These are phyloP conservation scores for Cheilosia impressa DNA, from an alignment of 2,888 invertebrate species.

Conservation along the genomic window DNA sequence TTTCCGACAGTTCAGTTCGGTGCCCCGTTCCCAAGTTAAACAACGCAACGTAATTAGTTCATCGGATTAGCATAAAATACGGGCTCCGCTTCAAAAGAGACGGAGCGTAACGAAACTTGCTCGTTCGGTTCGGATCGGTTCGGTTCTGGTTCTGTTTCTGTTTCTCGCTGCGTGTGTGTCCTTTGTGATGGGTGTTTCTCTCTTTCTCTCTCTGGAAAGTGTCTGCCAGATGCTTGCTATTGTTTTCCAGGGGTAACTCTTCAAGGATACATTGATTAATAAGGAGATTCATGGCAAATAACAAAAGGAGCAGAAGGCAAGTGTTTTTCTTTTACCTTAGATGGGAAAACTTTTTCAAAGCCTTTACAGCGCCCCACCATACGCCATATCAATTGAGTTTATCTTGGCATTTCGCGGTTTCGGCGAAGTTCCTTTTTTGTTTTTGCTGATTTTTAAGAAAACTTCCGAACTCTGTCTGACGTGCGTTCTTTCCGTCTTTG, in stretches of 20 bases:
- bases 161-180: slow-evolving; percentile 1
- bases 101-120: slow-evolving; percentile 52
- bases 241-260: slow-evolving; percentile 50
- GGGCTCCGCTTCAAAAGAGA: slow-evolving; percentile 41
- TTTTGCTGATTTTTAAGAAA: slow-evolving; percentile 7
- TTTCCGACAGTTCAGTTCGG: slow-evolving; percentile 10
- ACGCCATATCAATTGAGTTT: slow-evolving; percentile 24
- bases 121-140: slow-evolving; percentile 13
- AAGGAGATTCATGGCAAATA: slow-evolving; percentile 43
- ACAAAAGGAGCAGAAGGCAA: background rate
- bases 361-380: slow-evolving; percentile 14
- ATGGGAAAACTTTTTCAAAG: slow-evolving; percentile 51
- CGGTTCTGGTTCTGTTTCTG: background rate
- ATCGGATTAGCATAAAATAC: slow-evolving; percentile 72
- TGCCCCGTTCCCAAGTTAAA: slow-evolving; percentile 36
- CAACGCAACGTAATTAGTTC: slow-evolving; percentile 73
- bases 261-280: slow-evolving; percentile 67
- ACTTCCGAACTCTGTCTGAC: slow-evolving; percentile 33
- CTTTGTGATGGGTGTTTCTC: background rate
- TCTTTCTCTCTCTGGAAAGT: slow-evolving; percentile 8
- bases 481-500: slow-evolving; percentile 51
- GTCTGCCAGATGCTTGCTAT: slow-evolving; percentile 55
- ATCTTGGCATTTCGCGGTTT: slow-evolving; percentile 37
- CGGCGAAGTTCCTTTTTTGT: slow-evolving; percentile 17
- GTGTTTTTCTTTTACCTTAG: background rate